A percentile compares a stretch with the other conserved stretches of the same genome.
These are phyloP conservation scores for Condylura cristata DNA, from an alignment of 2,113 vertebrate genomes.

Conservation along the genomic window DNA sequence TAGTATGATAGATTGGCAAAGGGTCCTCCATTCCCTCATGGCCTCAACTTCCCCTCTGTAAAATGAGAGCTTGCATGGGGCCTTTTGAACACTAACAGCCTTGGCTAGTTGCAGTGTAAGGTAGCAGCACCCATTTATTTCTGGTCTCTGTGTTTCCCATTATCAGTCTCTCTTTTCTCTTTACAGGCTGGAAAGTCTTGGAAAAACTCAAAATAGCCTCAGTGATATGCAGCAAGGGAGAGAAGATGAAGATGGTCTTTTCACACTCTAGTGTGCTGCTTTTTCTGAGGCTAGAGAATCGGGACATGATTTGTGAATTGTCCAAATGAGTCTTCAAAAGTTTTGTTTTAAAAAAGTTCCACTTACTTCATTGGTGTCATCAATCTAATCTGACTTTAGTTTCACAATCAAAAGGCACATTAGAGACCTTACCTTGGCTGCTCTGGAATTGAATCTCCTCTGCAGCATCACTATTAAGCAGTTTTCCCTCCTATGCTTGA, in stretches of 20 bases:
- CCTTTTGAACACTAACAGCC: neutral
- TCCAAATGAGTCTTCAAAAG: neutral
- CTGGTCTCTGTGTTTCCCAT: neutral
- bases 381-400: neutral
- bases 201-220: slow-evolving; percentile 64
- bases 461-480: neutral
- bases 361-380: neutral
- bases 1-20: neutral
- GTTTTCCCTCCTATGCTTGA: neutral
- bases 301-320: neutral
- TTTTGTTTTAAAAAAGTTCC: neutral
- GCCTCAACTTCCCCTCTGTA: neutral
- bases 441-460: neutral
- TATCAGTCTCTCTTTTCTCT: slow-evolving; percentile 60
- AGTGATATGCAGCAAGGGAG: neutral
- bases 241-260: slow-evolving; percentile 81
- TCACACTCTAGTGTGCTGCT: slow-evolving; percentile 68
- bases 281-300: neutral
- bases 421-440: neutral
- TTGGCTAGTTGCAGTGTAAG: neutral
- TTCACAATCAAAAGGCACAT: neutral
- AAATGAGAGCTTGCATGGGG: neutral
- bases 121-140: neutral
- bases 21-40: neutral
- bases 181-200: slow-evolving; percentile 59